phyloP scores from a whole-genome alignment of 2,888 invertebrate species.

The Altica lythri region DNA sequence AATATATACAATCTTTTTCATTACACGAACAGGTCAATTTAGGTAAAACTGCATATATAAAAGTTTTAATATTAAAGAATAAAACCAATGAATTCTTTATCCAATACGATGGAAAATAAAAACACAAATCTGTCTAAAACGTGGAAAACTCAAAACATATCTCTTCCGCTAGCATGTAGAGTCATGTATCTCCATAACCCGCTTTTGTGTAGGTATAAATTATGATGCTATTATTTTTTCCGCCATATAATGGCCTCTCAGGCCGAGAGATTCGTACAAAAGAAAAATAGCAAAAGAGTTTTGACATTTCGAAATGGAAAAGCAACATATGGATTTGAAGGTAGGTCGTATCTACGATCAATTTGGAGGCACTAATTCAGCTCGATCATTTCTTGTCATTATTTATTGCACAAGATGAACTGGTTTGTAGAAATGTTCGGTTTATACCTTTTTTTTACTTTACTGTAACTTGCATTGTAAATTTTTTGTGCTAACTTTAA shows the following conservation, averaged over 20 bases:
- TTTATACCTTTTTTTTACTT: no score
- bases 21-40: no score
- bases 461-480: no score
- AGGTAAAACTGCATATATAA: no score
- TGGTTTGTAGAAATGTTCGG: no score
- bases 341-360: slow-evolving; percentile 37
- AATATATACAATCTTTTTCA: no score
- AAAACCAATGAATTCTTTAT: slow-evolving; percentile 17
- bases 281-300: slow-evolving; percentile 34
- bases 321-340: slow-evolving; percentile 36
- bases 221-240: slow-evolving; percentile 38
- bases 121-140: slow-evolving; percentile 29
- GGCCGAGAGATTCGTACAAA: slow-evolving; percentile 25
- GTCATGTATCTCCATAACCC: slow-evolving; percentile 28
- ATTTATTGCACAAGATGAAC: slow-evolving; percentile 17
- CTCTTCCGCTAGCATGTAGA: slow-evolving; percentile 27
- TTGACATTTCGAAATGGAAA: slow-evolving; percentile 37
- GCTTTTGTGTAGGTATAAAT: slow-evolving; percentile 35
- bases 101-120: slow-evolving; percentile 24
- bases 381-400: slow-evolving; percentile 31
- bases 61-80: no score
- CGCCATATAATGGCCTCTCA: slow-evolving; percentile 33
- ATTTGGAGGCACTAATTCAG: slow-evolving; percentile 41
- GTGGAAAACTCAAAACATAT: slow-evolving; percentile 32
- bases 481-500: no score